Base-by-base conservation (phyloP, 2,113 vertebrate species). In the Limnothrissa miodon region DNA sequence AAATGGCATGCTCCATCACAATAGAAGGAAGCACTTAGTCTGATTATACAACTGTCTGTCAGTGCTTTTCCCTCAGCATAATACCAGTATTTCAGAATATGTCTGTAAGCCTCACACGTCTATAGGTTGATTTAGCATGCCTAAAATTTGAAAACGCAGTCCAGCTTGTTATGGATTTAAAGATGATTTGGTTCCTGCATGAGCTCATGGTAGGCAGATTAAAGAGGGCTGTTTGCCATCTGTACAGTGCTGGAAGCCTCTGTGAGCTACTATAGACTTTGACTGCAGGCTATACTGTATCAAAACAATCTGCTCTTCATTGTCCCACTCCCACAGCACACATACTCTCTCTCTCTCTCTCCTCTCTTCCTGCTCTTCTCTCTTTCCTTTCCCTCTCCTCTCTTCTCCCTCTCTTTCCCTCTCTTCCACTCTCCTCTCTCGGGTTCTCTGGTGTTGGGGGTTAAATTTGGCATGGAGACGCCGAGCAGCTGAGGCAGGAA, bases 191-290 rank as follows among this genome's bases (percentile, higher is more conserved):
- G 11, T 36, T 74, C 11, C 33, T 74, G 25, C 25, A 74, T 74
- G 11, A 74, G 66, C 66, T 74, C 66, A 74, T 74, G 4, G 66
- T 33, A 36, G 66, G 66, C 66, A 74, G 66, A 74, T 74, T 74
- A 13, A 36, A 74, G 25, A 36, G 13, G 66, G 29, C 66, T 74
- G 66, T 36, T 36, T 36, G 15, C 66, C 10, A 36, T 74, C 59
- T 66, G 59, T 66, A 66, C 25, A 36, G 66, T 17, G 33, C 66
- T 4, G 66, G 15, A 5, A 74, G 33, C 59, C 25, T 59, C n/a
- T 4, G 13, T 56, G 66, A 74, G 59, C n/a, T 66, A 21, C 21
- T 59, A 25, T 1, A 25, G 33, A 29, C 13, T 15, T 70, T 74
- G 9, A 74, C 66, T 74, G 66, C 66, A 36, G 25, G 66, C 66